Base-by-base conservation (phyloP, 2,888 invertebrate genomes). In the Pedicia rivosa region DNA sequence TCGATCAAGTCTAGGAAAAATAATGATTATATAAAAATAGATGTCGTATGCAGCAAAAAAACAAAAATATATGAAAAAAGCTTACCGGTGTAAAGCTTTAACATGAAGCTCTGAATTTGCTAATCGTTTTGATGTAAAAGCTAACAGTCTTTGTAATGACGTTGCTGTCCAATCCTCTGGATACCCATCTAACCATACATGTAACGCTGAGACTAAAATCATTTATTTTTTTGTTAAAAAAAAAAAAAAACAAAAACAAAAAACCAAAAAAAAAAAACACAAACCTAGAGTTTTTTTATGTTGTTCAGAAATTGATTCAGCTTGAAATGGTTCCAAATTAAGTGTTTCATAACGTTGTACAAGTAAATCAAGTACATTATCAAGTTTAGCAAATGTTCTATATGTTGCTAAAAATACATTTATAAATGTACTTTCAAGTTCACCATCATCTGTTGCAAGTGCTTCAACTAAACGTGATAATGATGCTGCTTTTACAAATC, bases 101-200 rank as follows among this genome's bases (percentile, higher is more conserved):
- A 74, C 69, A 56, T 83, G 82, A 49, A 94, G 68, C 56, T 91
- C 91, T 7, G 87, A 82, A 46, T 82, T 81, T 15, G 86, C 78
- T 44, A 88, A 64, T 47, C 80, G 74, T 48, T 78, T 74, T 51
- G 78, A 75, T 40, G 86, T 84, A 64, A 95, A 94, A 50, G 78
- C 75, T 50, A 88, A 71, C 48, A 97, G 72, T 59, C 80, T 75
- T 44, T 75, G 72, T 51, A 97, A 74, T 47, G 54, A 58, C 4
- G 53, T 55, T 37, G 57, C 57, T 38, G 54, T 54, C 68, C 70
- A 71, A 64, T 98, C 98, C 62, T 95, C 94, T 27, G 92, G 88
- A 61, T 92, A 97, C 40, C 87, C 84, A 64, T 97, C 95, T 55
- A 98, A 63, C 98, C 98, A 98, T 30, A 95, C 91, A 56, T 91